A percentile compares a stretch with the other conserved stretches of the same genome.
phyloP scores from a whole-genome alignment of 1,140 invertebrate species.

The Bombus difficillimus region DNA sequence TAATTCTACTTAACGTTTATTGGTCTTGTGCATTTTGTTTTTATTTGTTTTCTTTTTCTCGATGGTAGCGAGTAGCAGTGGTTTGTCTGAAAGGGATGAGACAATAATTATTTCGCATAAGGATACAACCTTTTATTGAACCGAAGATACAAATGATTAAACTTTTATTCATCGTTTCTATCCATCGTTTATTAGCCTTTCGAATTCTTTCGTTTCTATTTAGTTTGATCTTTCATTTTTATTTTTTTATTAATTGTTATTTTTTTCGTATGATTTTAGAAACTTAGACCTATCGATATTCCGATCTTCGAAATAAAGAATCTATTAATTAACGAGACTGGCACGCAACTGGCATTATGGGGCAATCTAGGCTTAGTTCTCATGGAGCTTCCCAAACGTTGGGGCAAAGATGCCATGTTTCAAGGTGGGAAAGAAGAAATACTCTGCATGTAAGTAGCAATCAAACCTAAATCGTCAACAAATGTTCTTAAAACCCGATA shows the following conservation, averaged over 20 bases:
- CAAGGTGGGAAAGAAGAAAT: conserved; percentile 77
- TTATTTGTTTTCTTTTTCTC: no score
- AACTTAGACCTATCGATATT: conserved; percentile 77
- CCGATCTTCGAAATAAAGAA: conserved; percentile 81
- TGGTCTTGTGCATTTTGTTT: no score
- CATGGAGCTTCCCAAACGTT: conserved; percentile 80
- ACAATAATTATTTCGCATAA: neutral
- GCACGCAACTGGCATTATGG: conserved; percentile 78
- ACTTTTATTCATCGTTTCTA: neutral
- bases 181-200: neutral
- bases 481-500: neutral
- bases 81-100: neutral
- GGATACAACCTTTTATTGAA: neutral
- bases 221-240: neutral
- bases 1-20: conserved; percentile 5
- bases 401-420: conserved; percentile 79
- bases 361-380: conserved; percentile 79
- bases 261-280: conserved; percentile 68
- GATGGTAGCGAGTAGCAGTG: no score
- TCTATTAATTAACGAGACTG: conserved; percentile 80
- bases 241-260: neutral
- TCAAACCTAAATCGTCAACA: neutral
- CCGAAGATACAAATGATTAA: neutral
- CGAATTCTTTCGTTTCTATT: neutral
- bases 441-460: conserved; percentile 76